phyloP scores from a whole-genome alignment of 2,888 invertebrate species.

The Sminthurinus aureus region DNA sequence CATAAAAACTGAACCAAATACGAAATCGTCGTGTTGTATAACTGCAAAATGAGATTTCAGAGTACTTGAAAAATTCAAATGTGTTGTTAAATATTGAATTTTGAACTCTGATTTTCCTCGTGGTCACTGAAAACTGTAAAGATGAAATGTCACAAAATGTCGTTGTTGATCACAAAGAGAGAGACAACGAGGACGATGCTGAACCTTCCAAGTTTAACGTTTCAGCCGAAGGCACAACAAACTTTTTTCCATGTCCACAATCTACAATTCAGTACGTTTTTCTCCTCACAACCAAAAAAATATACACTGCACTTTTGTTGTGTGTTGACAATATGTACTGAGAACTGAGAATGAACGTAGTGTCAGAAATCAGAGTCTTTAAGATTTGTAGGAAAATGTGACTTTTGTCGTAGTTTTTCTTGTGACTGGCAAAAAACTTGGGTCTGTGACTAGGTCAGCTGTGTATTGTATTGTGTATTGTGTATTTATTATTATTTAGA shows the following conservation, averaged over 20 bases:
- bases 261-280: too few relatives aligned
- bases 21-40: too few relatives aligned
- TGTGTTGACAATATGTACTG: background rate
- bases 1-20: background rate
- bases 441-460: slow-evolving; percentile 53
- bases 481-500: background rate
- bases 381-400: too few relatives aligned
- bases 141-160: too few relatives aligned
- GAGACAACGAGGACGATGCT: background rate
- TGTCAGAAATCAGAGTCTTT: too few relatives aligned
- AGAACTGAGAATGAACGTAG: background rate
- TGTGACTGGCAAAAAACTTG: background rate
- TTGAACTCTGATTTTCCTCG: background rate
- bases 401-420: background rate
- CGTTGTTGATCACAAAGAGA: background rate
- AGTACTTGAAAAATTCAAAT: too few relatives aligned
- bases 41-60: too few relatives aligned
- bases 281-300: too few relatives aligned
- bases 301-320: too few relatives aligned
- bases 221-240: too few relatives aligned
- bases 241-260: too few relatives aligned
- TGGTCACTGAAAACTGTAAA: background rate
- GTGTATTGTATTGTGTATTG: too few relatives aligned
- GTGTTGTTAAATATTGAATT: background rate
- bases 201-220: background rate